phyloP scores from a whole-genome alignment of 30 jellyfish, hydroid and myxozoan species.

The Chironex yamaguchii region DNA sequence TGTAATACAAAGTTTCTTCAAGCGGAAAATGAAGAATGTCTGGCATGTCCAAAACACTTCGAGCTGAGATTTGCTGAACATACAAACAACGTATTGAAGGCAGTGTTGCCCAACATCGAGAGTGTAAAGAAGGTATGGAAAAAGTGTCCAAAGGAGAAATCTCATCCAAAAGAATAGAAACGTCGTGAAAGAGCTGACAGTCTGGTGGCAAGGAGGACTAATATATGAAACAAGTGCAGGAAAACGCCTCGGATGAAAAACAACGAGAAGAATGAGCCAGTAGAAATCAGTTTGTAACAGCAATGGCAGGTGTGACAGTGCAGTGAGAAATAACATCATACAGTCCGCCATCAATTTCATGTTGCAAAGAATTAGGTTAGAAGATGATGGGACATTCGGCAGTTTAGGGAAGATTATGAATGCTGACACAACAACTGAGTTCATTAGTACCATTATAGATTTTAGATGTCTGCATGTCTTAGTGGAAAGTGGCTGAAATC shows the following conservation, averaged over 20 bases:
- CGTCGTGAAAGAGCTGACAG: slow-evolving; percentile 28
- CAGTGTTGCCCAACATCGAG: slow-evolving; percentile 52
- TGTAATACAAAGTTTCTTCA: slow-evolving; percentile 43
- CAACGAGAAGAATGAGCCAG: too few species aligned
- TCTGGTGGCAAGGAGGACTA: slow-evolving; percentile 48
- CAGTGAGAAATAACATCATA: too few species aligned
- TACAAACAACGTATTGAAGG: slow-evolving; percentile 21
- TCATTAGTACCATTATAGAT: too few species aligned
- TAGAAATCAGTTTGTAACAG: too few species aligned
- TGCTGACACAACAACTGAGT: slow-evolving; percentile 28
- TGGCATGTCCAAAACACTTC: slow-evolving; percentile 37
- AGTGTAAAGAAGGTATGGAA: slow-evolving; percentile 31
- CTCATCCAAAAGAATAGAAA: slow-evolving; percentile 37
- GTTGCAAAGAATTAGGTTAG: too few species aligned
- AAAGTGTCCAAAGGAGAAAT: slow-evolving; percentile 34
- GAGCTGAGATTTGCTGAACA: slow-evolving; percentile 62
- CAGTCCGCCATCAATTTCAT: too few species aligned
- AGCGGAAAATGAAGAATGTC: too few species aligned
- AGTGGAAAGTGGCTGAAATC: background rate
- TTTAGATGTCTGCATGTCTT: slow-evolving; percentile 36
- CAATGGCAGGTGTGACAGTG: too few species aligned
- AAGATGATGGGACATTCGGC: slow-evolving; percentile 22
- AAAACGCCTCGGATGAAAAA: too few species aligned
- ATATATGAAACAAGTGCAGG: too few species aligned
- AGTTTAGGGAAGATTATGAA: background rate